Percentiles rank a stretch among this genome's conserved stretches.
Conservation (phyloP, 92 coral and sea anemone species). For the Siderastrea siderea region DNA sequence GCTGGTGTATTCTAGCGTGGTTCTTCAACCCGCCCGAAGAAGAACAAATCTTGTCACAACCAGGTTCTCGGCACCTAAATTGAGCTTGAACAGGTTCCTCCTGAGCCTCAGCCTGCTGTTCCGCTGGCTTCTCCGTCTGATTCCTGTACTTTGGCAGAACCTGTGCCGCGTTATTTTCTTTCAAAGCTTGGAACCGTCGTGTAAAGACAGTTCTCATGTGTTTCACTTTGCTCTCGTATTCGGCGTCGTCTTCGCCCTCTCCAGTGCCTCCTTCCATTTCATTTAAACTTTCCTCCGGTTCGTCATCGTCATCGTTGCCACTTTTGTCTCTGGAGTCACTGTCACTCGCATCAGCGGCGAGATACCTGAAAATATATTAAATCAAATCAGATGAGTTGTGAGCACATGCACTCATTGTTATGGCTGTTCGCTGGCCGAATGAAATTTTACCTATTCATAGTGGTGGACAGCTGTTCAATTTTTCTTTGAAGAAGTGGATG, state of each 20-base stretch:
- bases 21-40: conserved; percentile 9
- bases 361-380: background rate
- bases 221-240: background rate
- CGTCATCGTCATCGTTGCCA: background rate
- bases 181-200: background rate
- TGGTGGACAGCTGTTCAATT: conserved; percentile 37
- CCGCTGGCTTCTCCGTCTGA: no score
- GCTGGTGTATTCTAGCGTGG: background rate
- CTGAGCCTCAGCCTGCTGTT: no score
- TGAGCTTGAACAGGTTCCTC: no score
- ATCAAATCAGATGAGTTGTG: background rate
- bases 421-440: background rate
- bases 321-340: background rate
- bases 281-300: background rate
- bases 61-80: background rate
- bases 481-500: conserved; percentile 9
- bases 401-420: background rate
- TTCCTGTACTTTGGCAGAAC: background rate
- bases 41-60: background rate
- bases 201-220: background rate
- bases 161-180: background rate
- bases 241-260: background rate
- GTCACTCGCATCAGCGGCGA: background rate
- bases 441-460: conserved; percentile 34
- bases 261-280: background rate